These are phyloP conservation scores for Dufourea novaeangliae DNA, from an alignment of 1,140 invertebrate genomes.

Conservation along the genomic window DNA sequence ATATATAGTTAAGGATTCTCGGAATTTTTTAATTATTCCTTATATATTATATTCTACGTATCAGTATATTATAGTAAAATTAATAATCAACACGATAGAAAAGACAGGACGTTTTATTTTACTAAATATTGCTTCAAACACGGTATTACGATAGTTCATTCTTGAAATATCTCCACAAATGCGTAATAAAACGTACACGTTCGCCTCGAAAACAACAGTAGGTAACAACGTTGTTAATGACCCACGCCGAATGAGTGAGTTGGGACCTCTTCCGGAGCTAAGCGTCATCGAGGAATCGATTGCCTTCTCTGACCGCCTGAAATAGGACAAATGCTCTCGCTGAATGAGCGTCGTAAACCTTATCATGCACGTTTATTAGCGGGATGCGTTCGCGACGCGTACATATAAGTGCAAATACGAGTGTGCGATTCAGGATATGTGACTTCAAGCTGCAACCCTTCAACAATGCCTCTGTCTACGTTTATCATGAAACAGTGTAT, in stretches of 20 bases:
- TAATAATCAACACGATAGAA: not conserved
- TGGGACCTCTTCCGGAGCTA: conserved; percentile 29
- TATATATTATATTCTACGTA: not conserved
- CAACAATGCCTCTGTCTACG: conserved; percentile 10
- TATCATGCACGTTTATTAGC: conserved; percentile 59
- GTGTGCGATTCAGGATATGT: conserved; percentile 14
- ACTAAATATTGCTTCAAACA: not conserved
- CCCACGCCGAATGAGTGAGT: not conserved
- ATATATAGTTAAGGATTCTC: too few species aligned
- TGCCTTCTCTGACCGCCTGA: conserved; percentile 24
- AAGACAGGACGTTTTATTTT: not conserved
- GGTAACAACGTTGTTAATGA: conserved; percentile 12
- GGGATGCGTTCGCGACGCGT: conserved; percentile 5
- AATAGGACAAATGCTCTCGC: conserved; percentile 45
- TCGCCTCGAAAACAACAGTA: not conserved
- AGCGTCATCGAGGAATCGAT: conserved; percentile 22
- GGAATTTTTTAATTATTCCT: not conserved
- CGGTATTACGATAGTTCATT: not conserved
- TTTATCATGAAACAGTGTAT: conserved; percentile 29
- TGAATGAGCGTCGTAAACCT: conserved; percentile 59
- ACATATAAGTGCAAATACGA: conserved; percentile 23
- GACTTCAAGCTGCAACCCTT: conserved; percentile 21
- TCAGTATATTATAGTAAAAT: not conserved
- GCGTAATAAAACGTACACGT: not conserved
- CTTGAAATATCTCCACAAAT: not conserved